Evolutionary conservation across 2,113 vertebrate species (phyloP).

Genomic region (Triplophysa tibetana): DNA sequence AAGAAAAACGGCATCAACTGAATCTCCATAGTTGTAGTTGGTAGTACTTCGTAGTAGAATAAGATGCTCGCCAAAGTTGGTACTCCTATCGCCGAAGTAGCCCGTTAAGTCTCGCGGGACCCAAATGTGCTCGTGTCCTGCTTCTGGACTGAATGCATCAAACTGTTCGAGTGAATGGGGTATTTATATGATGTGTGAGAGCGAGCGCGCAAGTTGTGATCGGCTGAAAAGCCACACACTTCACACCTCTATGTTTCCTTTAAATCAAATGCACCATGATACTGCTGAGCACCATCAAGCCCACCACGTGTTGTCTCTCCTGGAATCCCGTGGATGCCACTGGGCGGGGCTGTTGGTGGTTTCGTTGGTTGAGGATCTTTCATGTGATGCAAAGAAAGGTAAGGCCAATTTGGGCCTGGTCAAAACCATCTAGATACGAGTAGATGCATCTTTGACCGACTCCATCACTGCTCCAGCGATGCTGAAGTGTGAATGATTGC

Average conservation of each 20-base stretch:
- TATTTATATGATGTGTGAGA: conserved; percentile 52
- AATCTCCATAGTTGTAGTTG: conserved; percentile 7
- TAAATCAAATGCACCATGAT: conserved; percentile 54
- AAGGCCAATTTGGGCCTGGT: neutral
- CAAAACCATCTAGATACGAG: neutral
- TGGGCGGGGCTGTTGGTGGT: conserved; percentile 47
- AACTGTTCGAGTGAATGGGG: conserved; percentile 44
- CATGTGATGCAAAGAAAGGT: neutral
- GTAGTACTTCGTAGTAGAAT: neutral
- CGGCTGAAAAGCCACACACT: neutral
- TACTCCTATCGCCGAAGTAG: conserved; percentile 28
- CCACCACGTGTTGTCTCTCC: conserved; percentile 7
- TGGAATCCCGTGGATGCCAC: conserved; percentile 49
- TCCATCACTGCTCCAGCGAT: neutral
- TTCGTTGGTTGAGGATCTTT: conserved; percentile 40
- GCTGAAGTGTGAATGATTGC: neutral
- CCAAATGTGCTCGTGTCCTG: conserved; percentile 24
- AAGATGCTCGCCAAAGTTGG: conserved; percentile 22
- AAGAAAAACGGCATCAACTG: conserved; percentile 16
- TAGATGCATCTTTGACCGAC: neutral
- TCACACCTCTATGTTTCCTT: conserved; percentile 39
- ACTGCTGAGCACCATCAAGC: neutral
- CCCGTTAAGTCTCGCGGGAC: neutral
- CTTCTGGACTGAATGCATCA: conserved; percentile 40
- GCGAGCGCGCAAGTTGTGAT: conserved; percentile 8